Percentiles rank a stretch among this genome's conserved stretches.
These are phyloP conservation scores for Icerya purchasi DNA, from an alignment of 2,888 invertebrate species.

Conservation along the genomic window DNA sequence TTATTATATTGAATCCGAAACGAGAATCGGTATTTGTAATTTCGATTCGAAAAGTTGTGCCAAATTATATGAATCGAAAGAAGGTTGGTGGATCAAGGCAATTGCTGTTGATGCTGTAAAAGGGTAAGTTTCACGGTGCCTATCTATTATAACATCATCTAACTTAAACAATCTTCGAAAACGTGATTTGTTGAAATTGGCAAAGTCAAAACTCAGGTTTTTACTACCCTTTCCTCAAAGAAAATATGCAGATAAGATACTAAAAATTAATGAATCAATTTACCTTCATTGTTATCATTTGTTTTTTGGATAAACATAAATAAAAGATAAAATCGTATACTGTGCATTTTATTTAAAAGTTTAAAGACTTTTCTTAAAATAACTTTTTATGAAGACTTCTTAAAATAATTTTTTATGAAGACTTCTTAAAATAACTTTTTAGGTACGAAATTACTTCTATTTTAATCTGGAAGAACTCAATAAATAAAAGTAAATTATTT, in stretches of 20 bases:
- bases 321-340: background rate
- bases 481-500: background rate
- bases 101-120: slow-evolving; percentile 37
- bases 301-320: background rate
- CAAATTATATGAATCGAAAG: slow-evolving; percentile 29
- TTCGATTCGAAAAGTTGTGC: slow-evolving; percentile 26
- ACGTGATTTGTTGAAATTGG: too few relatives aligned
- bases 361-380: background rate
- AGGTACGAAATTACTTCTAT: background rate
- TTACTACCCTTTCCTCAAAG: too few relatives aligned
- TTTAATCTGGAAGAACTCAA: background rate
- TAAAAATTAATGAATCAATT: too few relatives aligned
- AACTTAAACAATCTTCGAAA: too few relatives aligned
- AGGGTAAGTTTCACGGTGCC: slow-evolving; percentile 17
- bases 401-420: background rate
- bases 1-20: slow-evolving; percentile 35
- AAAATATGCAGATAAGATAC: too few relatives aligned
- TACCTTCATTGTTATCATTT: background rate
- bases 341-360: background rate
- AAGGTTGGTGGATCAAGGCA: slow-evolving; percentile 31
- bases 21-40: slow-evolving; percentile 29
- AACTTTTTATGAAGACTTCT: background rate
- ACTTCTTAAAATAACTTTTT: background rate
- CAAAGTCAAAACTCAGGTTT: too few relatives aligned
- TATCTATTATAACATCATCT: too few relatives aligned